phyloP scores from a whole-genome alignment of 2,888 invertebrate species.

The Eupithecia insigniata region DNA sequence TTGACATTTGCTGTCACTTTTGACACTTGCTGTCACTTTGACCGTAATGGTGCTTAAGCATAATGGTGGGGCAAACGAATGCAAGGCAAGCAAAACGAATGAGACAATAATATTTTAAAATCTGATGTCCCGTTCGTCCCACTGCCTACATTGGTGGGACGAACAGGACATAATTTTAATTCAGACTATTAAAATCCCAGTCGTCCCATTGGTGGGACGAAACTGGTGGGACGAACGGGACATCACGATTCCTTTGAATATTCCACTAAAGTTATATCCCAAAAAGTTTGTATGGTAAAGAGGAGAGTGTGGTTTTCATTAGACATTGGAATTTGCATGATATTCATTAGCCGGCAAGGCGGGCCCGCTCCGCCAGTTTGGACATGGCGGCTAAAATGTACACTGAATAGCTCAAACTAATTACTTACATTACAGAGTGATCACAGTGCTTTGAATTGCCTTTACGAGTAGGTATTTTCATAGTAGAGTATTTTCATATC shows the following conservation, averaged over 20 bases:
- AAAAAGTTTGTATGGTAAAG: slow-evolving; percentile 57
- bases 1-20: no score
- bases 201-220: no score
- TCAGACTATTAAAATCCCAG: no score
- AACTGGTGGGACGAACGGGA: no score
- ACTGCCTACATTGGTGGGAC: no score
- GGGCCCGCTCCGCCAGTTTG: slow-evolving; percentile 44
- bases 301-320: slow-evolving; percentile 71
- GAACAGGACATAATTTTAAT: no score
- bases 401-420: slow-evolving; percentile 34
- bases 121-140: no score
- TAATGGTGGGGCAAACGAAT: no score
- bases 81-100: no score
- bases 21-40: no score
- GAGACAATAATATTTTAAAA: no score
- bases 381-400: slow-evolving; percentile 32
- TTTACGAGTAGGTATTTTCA: neutral
- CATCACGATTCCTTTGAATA: slow-evolving; percentile 50
- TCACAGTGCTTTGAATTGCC: slow-evolving; percentile 23
- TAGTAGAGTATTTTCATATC: neutral
- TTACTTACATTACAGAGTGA: slow-evolving; percentile 36
- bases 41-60: no score
- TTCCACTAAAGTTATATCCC: slow-evolving; percentile 46
- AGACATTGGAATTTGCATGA: slow-evolving; percentile 75
- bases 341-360: slow-evolving; percentile 72